A percentile compares a stretch with the other conserved stretches of the same genome.
Conservation (phyloP, 2,888 invertebrate genomes). For the Dione vanillae region DNA sequence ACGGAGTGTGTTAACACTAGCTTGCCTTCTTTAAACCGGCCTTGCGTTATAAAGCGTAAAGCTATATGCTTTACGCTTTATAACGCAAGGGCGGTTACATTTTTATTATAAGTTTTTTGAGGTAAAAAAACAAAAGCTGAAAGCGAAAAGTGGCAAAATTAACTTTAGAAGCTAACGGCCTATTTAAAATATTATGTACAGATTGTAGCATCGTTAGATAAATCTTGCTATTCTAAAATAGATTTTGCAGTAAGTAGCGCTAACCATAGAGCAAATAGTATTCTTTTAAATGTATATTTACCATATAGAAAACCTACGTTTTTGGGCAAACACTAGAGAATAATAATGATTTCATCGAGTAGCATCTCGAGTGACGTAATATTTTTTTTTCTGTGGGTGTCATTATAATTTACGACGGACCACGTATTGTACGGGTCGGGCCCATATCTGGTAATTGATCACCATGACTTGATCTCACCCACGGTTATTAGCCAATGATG, state of each 20-base stretch:
- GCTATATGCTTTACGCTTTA: too few relatives aligned
- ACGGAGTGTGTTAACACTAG: too few relatives aligned
- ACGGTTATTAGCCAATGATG: conserved; percentile 28
- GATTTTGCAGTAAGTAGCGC: background rate
- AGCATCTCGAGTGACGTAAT: conserved; percentile 26
- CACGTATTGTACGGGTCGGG: conserved; percentile 15
- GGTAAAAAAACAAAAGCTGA: too few relatives aligned
- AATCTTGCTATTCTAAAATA: conserved; percentile 8
- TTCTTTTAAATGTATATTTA: conserved; percentile 3
- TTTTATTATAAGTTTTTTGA: too few relatives aligned
- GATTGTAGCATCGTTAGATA: background rate
- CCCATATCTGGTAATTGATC: conserved; percentile 35
- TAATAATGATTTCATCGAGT: conserved; percentile 33
- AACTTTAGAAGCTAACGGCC: too few relatives aligned
- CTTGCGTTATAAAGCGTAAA: too few relatives aligned
- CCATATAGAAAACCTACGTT: background rate
- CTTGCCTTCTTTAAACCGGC: too few relatives aligned
- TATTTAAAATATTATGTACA: too few relatives aligned
- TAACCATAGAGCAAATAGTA: conserved; percentile 15
- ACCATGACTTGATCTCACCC: conserved; percentile 29
- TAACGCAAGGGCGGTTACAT: too few relatives aligned
- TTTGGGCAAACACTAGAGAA: conserved; percentile 10
- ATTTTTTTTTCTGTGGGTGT: conserved; percentile 26
- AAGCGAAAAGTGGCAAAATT: too few relatives aligned
- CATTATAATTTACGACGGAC: conserved; percentile 26